Conservation (phyloP, 2,888 invertebrate species). For the Mantis religiosa region DNA sequence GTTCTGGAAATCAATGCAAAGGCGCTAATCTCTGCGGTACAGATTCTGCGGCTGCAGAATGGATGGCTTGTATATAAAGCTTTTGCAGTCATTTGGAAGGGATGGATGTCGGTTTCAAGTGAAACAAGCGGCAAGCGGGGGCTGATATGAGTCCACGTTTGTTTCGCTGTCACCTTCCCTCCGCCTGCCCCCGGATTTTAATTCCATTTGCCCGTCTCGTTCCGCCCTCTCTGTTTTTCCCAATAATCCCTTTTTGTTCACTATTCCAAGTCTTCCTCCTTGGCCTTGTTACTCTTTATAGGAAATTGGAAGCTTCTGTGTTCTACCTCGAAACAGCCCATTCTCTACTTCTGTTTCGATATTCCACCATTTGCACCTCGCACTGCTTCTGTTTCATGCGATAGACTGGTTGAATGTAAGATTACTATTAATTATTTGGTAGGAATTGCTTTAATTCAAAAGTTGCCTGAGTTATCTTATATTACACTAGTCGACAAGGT, state of each 20-base stretch:
- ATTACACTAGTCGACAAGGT: too few relatives aligned
- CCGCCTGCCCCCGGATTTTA: not conserved
- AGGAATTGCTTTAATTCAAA: too few relatives aligned
- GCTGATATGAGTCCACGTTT: not conserved
- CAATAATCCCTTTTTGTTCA: not conserved
- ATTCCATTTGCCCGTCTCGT: not conserved
- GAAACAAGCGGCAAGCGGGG: not conserved
- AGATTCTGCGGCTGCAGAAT: not conserved
- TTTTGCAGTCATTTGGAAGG: not conserved
- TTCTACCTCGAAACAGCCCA: not conserved
- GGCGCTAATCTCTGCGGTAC: not conserved
- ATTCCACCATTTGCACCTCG: not conserved
- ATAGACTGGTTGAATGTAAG: not conserved
- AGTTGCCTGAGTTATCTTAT: too few relatives aligned
- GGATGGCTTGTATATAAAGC: not conserved
- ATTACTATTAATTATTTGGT: too few relatives aligned
- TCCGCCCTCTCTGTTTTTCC: not conserved
- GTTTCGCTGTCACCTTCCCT: not conserved
- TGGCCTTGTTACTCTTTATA: not conserved
- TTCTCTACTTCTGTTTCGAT: not conserved
- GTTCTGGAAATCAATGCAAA: not conserved
- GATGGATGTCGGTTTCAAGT: not conserved
- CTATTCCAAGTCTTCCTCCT: not conserved
- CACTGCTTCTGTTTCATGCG: not conserved
- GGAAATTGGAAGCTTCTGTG: not conserved